phyloP scores from a whole-genome alignment of 2,113 vertebrate genomes.

The Xenopus borealis region DNA sequence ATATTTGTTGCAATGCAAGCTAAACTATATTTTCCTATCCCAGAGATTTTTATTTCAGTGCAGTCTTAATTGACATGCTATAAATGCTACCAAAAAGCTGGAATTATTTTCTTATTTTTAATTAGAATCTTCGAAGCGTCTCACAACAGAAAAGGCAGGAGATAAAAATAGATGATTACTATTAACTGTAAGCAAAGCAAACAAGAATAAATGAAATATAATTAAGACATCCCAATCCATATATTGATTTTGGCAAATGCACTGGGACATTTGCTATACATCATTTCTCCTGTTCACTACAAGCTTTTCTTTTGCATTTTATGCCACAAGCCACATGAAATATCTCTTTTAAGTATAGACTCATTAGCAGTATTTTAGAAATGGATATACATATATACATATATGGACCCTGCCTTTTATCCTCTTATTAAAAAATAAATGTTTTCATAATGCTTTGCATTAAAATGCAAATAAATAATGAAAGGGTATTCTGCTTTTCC shows the following conservation, averaged over 20 bases:
- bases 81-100: neutral
- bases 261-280: neutral
- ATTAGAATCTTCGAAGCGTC: neutral
- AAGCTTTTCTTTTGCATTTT: neutral
- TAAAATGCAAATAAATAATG: no score
- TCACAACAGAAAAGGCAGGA: neutral
- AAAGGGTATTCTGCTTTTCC: no score
- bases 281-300: neutral
- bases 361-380: no score
- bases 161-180: neutral
- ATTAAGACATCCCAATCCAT: conserved; percentile 4
- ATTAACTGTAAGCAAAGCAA: neutral
- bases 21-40: neutral
- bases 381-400: no score
- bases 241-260: neutral
- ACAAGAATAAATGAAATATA: neutral
- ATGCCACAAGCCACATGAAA: no score
- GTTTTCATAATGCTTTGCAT: no score
- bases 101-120: neutral
- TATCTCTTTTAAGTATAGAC: no score
- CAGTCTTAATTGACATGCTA: neutral
- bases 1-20: neutral
- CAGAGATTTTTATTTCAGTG: neutral
- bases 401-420: no score
- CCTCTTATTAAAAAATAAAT: no score